Evolutionary conservation across 2,113 vertebrate species (phyloP), one percentile per base, ranked within the genome.

Genomic region (Clupea harengus): DNA sequence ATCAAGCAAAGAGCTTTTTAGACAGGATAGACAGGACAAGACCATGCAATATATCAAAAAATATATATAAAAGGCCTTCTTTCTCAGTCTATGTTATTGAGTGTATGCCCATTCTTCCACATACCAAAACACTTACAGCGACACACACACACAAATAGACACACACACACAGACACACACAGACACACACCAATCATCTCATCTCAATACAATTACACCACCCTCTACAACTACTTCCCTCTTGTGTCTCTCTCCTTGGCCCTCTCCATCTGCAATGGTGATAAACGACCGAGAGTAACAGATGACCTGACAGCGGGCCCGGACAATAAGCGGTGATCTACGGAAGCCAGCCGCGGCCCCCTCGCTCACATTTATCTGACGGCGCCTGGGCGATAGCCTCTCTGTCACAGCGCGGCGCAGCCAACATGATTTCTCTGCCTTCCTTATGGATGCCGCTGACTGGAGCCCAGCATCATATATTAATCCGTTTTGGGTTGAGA

Each of bases 311-410:
- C 97, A 97, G 97, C 96, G 96, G 95, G 95, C 95, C 96, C 94
- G 95, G 96, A 98, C 97, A 97, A 97, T 98, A 98, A 98, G 95
- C 96, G 95, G 96, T 98, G 97, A 99, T 98, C 96, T 97, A 99
- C 96, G 97, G 97, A 97, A 98, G 97, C 96, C 95, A 97, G 97
- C 96, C 96, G 95, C 96, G 96, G 96, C 97, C 96, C 97, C 95
- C 95, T 32, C 91, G 96, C 93, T 84, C 89, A 97, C 97, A 98
- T 99, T 98, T 97, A 98, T 98, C 96, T 96, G 96, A 97, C 96
- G 96, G 95, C 93, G 91, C 28, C 64, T 78, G 72, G 72, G 4
- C 28, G 32, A 78, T 78, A 78, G 72, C 72, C 72, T 78, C 72
- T 44, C 25, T 72, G 64, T 78, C 25, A 39, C 72, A 39, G 28